Conservation (phyloP, 2,113 vertebrate species). For the Passer montanus region DNA sequence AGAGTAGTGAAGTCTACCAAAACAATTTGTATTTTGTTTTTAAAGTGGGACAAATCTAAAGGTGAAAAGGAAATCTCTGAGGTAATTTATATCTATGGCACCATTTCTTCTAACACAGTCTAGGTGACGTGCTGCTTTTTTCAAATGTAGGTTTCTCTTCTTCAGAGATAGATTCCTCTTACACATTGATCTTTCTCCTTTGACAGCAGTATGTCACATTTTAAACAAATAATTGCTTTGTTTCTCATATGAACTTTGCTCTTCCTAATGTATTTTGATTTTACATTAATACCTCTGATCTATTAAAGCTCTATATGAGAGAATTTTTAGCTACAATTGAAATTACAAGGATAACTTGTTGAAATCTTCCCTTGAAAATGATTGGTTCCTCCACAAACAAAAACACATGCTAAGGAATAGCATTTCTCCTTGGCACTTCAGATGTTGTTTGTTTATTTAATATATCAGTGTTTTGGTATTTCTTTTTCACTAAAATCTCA, state of each 20-base stretch:
- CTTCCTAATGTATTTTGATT: neutral
- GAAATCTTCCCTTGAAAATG: neutral
- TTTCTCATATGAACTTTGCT: neutral
- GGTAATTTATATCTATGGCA: neutral
- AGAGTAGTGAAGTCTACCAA: neutral
- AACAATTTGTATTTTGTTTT: neutral
- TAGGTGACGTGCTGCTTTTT: neutral
- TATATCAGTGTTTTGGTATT: neutral
- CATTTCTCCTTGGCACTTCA: neutral
- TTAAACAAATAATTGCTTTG: neutral
- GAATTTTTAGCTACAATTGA: neutral
- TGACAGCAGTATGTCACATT: neutral
- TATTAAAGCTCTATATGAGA: neutral
- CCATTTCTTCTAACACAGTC: neutral
- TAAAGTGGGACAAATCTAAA: neutral
- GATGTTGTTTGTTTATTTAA: neutral
- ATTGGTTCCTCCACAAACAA: neutral
- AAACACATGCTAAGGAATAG: neutral
- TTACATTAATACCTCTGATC: neutral
- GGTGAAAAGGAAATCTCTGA: neutral
- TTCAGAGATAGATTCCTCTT: neutral
- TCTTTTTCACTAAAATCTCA: neutral
- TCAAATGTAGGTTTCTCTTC: neutral
- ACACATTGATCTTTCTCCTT: neutral
- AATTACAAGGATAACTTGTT: neutral